Evolutionary conservation across 2,888 invertebrate species (phyloP).

Genomic region (Leptinotarsa haldemani): DNA sequence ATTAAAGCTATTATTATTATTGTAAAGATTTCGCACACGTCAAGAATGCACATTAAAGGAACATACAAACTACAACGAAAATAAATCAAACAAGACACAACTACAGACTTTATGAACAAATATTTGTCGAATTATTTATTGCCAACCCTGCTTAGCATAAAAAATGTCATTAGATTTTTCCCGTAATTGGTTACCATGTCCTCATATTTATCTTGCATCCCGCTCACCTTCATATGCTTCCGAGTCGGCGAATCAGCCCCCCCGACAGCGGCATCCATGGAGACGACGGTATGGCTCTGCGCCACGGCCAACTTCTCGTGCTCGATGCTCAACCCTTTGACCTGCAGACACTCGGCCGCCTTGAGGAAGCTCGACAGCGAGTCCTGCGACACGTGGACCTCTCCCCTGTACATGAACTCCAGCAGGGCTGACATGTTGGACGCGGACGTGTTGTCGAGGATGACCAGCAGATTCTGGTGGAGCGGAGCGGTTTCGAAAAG

Average conservation of each 20-base stretch:
- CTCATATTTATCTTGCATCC: too few relatives aligned
- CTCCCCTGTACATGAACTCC: slow-evolving; percentile 95
- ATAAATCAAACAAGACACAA: too few relatives aligned
- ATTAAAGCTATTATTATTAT: too few relatives aligned
- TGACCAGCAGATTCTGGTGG: slow-evolving; percentile 85
- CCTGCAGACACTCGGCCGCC: slow-evolving; percentile 90
- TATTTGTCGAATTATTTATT: too few relatives aligned
- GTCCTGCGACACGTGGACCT: slow-evolving; percentile 93
- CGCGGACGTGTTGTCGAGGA: slow-evolving; percentile 89
- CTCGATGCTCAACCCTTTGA: slow-evolving; percentile 82
- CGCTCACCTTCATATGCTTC: slow-evolving; percentile 57
- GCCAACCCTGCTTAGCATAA: too few relatives aligned
- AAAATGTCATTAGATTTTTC: too few relatives aligned
- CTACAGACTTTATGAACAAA: too few relatives aligned
- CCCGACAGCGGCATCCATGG: slow-evolving; percentile 59
- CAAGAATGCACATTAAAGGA: too few relatives aligned
- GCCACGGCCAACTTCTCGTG: slow-evolving; percentile 76
- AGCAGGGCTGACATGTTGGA: slow-evolving; percentile 91
- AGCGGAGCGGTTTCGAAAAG: slow-evolving; percentile 88
- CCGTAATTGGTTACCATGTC: too few relatives aligned
- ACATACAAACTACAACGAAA: too few relatives aligned
- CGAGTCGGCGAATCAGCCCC: slow-evolving; percentile 62
- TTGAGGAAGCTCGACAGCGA: slow-evolving; percentile 91
- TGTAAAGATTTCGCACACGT: too few relatives aligned
- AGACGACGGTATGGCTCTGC: slow-evolving; percentile 62